Percentiles rank a stretch among this genome's conserved stretches.
Evolutionary conservation across 2,888 invertebrate genomes (phyloP).

Genomic region (Charanyca ferruginea): DNA sequence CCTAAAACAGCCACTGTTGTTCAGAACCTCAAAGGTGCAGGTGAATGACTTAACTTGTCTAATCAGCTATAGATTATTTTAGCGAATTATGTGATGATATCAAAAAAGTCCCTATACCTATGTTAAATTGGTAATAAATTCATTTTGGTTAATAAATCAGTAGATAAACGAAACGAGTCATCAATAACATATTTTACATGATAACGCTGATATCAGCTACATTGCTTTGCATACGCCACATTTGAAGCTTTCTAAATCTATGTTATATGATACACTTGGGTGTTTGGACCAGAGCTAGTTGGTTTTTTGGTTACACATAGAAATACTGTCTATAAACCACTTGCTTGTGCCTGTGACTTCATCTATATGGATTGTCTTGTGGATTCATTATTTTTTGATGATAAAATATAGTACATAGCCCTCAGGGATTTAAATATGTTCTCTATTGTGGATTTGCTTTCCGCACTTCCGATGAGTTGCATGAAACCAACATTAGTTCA

Average conservation of each 20-base stretch:
- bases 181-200: constrained; percentile 22
- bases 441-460: no score
- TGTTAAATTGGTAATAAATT: background rate
- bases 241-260: constrained; percentile 11
- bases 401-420: no score
- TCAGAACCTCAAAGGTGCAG: no score
- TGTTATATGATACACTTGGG: constrained; percentile 34
- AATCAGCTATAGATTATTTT: background rate
- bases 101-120: background rate
- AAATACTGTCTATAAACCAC: background rate
- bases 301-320: background rate
- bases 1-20: no score
- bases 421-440: no score
- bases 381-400: no score
- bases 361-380: no score
- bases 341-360: no score
- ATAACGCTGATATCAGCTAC: constrained; percentile 35
- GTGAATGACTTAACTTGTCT: background rate
- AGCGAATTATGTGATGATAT: background rate
- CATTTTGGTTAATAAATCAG: constrained; percentile 9
- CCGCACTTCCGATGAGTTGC: no score
- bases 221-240: constrained; percentile 6
- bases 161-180: constrained; percentile 45
- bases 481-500: no score
- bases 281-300: background rate